These are phyloP conservation scores for Drosophila funebris DNA, from an alignment of 1,140 invertebrate genomes.

Conservation along the genomic window DNA sequence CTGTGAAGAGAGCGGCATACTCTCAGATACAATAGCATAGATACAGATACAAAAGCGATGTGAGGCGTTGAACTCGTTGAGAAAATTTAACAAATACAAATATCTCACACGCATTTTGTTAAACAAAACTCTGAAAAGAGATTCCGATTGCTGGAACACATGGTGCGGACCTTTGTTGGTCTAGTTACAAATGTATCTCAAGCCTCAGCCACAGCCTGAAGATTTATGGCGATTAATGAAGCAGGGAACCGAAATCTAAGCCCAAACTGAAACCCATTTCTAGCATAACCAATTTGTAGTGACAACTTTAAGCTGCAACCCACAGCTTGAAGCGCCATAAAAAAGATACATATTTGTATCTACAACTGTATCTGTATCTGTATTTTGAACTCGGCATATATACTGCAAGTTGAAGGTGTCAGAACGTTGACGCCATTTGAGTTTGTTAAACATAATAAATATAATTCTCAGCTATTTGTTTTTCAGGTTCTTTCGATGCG, in stretches of 20 bases:
- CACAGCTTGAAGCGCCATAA: slow-evolving; percentile 61
- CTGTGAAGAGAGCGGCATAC: slow-evolving; percentile 23
- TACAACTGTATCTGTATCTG: slow-evolving; percentile 22
- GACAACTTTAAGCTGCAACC: slow-evolving; percentile 70
- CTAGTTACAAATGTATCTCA: slow-evolving; percentile 47
- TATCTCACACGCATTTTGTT: slow-evolving; percentile 31
- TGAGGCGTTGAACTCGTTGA: slow-evolving; percentile 14
- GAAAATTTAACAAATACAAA: slow-evolving; percentile 9
- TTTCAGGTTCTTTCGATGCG: slow-evolving; percentile 35
- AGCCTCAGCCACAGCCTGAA: slow-evolving; percentile 50
- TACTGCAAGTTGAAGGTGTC: slow-evolving; percentile 70
- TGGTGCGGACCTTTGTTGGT: slow-evolving; percentile 36
- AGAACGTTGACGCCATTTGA: slow-evolving; percentile 72
- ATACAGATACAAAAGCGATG: slow-evolving; percentile 22
- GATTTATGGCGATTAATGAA: slow-evolving; percentile 75
- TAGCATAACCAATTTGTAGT: slow-evolving; percentile 72
- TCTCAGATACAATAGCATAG: slow-evolving; percentile 11
- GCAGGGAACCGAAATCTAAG: slow-evolving; percentile 43
- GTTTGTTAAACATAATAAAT: slow-evolving; percentile 81
- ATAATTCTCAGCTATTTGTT: slow-evolving; percentile 61
- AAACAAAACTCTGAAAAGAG: slow-evolving; percentile 58
- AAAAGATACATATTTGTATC: slow-evolving; percentile 37
- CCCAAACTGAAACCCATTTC: slow-evolving; percentile 13
- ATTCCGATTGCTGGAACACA: slow-evolving; percentile 30
- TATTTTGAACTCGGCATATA: slow-evolving; percentile 16